phyloP scores from a whole-genome alignment of 2,888 invertebrate species.

The Agrochola litura region DNA sequence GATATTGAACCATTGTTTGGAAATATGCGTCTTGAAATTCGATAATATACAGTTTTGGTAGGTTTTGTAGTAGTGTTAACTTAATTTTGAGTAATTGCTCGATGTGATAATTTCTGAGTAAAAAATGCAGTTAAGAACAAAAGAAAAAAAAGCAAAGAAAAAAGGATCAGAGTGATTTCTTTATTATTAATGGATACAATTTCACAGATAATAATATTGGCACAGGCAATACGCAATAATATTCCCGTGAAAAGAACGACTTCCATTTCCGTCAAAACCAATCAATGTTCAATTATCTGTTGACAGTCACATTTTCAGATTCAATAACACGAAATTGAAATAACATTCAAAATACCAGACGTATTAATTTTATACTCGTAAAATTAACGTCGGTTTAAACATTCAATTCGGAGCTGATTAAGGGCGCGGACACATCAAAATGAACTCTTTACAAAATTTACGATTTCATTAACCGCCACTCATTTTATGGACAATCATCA shows the following conservation, averaged over 20 bases:
- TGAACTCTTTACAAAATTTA: conserved; percentile 81
- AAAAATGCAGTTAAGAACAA: not conserved
- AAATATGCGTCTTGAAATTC: conserved; percentile 44
- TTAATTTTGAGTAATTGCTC: not conserved
- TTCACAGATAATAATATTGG: not conserved
- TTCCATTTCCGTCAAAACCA: conserved; percentile 19
- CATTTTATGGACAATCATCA: conserved; percentile 81
- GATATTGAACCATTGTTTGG: conserved; percentile 64
- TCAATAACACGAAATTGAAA: conserved; percentile 47
- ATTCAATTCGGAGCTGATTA: conserved; percentile 66
- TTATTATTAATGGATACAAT: not conserved
- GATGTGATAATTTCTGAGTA: not conserved
- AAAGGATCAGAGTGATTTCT: not conserved
- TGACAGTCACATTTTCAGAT: conserved; percentile 35
- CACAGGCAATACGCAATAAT: not conserved
- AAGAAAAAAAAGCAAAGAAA: not conserved
- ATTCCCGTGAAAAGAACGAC: conserved; percentile 10
- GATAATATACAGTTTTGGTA: conserved; percentile 19
- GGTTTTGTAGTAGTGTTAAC: not conserved
- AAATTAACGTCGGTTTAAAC: conserved; percentile 60
- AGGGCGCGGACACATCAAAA: conserved; percentile 69
- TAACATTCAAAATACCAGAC: conserved; percentile 51
- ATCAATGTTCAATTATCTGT: conserved; percentile 40
- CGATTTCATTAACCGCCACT: conserved; percentile 80
- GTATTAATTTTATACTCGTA: conserved; percentile 47